phyloP scores from a whole-genome alignment of 2,113 vertebrate genomes.

The Sorex fumeus region DNA sequence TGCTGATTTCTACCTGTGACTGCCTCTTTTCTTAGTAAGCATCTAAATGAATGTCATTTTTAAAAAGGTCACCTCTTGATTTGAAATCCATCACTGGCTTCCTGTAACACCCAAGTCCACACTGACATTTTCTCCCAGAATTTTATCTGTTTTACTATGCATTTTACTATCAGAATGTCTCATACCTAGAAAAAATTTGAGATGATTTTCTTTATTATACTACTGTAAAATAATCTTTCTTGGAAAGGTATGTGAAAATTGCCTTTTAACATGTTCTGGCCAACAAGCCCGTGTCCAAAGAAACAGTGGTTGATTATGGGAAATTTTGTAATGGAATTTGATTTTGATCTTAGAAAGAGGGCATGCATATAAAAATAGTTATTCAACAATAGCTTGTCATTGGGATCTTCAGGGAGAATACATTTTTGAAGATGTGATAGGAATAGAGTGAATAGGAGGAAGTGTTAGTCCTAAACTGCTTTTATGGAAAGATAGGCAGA shows the following conservation, averaged over 20 bases:
- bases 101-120: background rate
- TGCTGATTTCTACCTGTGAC: background rate
- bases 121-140: background rate
- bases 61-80: background rate
- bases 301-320: background rate
- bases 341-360: background rate
- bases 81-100: background rate
- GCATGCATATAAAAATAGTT: background rate
- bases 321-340: background rate
- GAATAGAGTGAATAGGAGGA: background rate
- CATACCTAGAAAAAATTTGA: constrained; percentile 8
- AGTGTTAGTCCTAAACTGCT: background rate
- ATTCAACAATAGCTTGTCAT: background rate
- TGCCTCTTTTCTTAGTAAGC: background rate
- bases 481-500: constrained; percentile 13
- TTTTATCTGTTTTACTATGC: background rate
- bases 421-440: background rate
- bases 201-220: background rate
- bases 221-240: background rate
- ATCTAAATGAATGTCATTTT: background rate
- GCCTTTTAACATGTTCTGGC: background rate
- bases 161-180: background rate
- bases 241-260: background rate
- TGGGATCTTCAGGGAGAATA: background rate
- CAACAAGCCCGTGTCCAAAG: background rate